Evolutionary conservation across 2,888 invertebrate genomes (phyloP).

Genomic region (Lepidonotus clava): DNA sequence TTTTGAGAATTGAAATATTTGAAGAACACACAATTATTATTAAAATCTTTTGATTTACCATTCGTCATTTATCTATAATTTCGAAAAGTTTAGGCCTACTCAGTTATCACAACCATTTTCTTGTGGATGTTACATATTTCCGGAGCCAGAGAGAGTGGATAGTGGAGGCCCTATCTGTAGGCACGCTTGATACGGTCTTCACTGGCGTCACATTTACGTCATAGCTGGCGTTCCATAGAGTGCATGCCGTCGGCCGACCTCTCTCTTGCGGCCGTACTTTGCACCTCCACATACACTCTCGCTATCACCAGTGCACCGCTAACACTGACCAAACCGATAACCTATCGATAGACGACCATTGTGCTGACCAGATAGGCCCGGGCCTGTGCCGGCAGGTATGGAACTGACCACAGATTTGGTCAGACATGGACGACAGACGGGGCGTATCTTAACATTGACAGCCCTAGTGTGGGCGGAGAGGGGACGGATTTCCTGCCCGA

Average conservation of each 20-base stretch:
- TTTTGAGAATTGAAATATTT: too few relatives aligned
- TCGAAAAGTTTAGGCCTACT: too few relatives aligned
- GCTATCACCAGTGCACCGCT: slow-evolving; percentile 35
- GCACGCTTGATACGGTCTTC: not conserved
- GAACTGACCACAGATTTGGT: too few relatives aligned
- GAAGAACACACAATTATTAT: too few relatives aligned
- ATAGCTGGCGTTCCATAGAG: not conserved
- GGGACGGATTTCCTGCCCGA: slow-evolving; percentile 41
- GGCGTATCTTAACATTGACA: not conserved
- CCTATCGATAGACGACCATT: slow-evolving; percentile 28
- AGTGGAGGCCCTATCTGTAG: not conserved
- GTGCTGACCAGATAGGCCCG: slow-evolving; percentile 39
- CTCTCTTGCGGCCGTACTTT: not conserved
- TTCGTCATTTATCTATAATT: too few relatives aligned
- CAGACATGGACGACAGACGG: not conserved
- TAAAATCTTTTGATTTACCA: too few relatives aligned
- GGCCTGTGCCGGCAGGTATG: not conserved
- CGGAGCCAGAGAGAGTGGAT: too few relatives aligned
- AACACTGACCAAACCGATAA: not conserved
- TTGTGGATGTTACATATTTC: too few relatives aligned
- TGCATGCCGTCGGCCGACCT: not conserved
- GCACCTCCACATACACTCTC: slow-evolving; percentile 23
- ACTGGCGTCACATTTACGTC: not conserved
- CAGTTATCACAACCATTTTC: too few relatives aligned
- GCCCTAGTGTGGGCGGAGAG: not conserved